Evolutionary conservation across 2,797 vertebrate genomes (phyloP), one percentile per base, ranked within the genome.

Genomic region (Liparis tanakae): DNA sequence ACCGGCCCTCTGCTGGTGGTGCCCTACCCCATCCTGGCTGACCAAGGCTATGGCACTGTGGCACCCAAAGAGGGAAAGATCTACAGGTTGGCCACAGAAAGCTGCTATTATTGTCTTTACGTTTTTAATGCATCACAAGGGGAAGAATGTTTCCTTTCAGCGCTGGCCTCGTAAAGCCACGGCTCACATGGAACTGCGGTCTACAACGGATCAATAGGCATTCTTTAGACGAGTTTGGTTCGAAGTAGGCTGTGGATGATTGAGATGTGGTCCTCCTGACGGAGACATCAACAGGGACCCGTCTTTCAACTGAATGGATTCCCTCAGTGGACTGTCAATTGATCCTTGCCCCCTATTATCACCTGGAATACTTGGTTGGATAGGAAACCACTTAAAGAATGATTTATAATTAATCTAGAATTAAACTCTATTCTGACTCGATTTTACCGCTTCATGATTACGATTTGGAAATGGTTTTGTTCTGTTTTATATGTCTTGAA

Each of bases 61-160:
- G 95, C 95, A 17, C 95, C 96, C 84, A 99, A 99, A 95, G 97
- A 99, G 80, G 98, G 98, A 54, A 98, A 99, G 94, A 99, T 96
- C 0, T 99, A 99, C 96, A 98, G 98, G 98, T 99, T 69, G 74
- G 86, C 62, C 59, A 48, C 66, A 13, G 9, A 63, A 73, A 48
- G 25, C 53, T 10, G 44, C 56, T 71, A 0, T 5, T 50, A 0
- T 18, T 64, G 17, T 56, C 67, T 61, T 65, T 6, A 20, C 8
- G 7, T 56, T 5, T 48, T 55, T 13, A 44, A 5, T 34, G 54
- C 33, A 37, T 18, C 41, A 30, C 8, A 15, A 20, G 13, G 17
- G 7, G 13, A 51, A 44, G 3, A 33, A n/a, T 1, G 5, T 48
- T 63, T 58, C 10, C 33, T 54, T 20, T 66, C 15, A 48, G 6